phyloP scores from a whole-genome alignment of 2,113 vertebrate genomes.

The Silurus meridionalis region DNA sequence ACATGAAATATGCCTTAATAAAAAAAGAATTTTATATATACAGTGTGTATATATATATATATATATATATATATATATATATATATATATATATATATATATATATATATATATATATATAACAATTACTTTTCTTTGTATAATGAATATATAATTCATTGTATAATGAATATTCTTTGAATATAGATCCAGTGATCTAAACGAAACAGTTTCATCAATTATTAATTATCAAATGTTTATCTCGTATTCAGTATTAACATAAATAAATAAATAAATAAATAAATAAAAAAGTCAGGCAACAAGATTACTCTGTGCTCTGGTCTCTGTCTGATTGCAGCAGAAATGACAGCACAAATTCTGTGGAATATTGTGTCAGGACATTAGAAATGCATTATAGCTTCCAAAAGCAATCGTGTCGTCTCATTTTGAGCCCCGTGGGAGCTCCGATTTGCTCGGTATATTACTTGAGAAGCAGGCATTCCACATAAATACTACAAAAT shows the following conservation, averaged over 20 bases:
- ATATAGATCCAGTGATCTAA: too few relatives aligned
- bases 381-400: neutral
- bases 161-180: too few relatives aligned
- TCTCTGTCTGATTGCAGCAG: neutral
- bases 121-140: too few relatives aligned
- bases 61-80: neutral
- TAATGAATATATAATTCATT: too few relatives aligned
- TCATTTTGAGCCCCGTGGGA: neutral
- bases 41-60: neutral
- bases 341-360: neutral
- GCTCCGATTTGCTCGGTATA: neutral
- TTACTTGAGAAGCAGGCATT: neutral
- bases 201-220: too few relatives aligned
- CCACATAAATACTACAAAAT: neutral
- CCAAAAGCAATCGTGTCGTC: conserved; percentile 6
- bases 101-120: too few relatives aligned
- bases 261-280: too few relatives aligned
- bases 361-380: neutral
- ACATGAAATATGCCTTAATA: too few relatives aligned
- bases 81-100: too few relatives aligned
- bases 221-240: too few relatives aligned
- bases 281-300: neutral
- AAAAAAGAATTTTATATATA: neutral
- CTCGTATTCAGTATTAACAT: too few relatives aligned
- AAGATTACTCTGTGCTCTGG: neutral